Base-by-base conservation (phyloP, 2,888 invertebrate species). In the Asteroscopus sphinx region DNA sequence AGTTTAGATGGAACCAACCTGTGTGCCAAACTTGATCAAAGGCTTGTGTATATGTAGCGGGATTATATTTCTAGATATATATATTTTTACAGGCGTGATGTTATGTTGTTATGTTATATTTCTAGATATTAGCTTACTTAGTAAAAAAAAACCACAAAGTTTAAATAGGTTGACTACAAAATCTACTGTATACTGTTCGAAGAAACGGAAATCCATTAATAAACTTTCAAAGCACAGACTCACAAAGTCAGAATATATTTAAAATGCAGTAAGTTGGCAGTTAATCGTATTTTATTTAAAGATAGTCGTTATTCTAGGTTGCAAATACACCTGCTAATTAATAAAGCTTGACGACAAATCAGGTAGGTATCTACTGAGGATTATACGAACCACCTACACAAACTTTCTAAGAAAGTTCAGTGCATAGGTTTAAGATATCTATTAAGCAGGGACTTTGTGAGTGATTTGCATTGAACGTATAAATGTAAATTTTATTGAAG, bases 371-470 rank as follows among this genome's bases (percentile, higher is more conserved):
- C 26, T 48, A 47, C 36, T 36, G 45, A 58, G 39, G 55, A 49
- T 59, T 67, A 65, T 66, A 60, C 42, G 53, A 36, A 44, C 61
- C 64, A 68, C 65, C 75, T 46, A 68, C 75, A 68, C 53, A 60
- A 74, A 77, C 84, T 82, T 83, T 85, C 83, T 80, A 80, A 77
- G 76, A 76, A 78, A 80, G 72, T 70, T 73, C 68, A 61, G 61
- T 68, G 53, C 48, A 40, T 49, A 48, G 32, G 53, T 51, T 39
- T 46, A 56, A 53, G 47, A 53, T 42, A 56, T 36, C 64, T 63
- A 44, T 51, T 40, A 55, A 40, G 28, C 51, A 45, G 26, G 28
- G 47, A 66, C 55, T 55, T 55, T 51, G 69, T 33, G 40, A 21
- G 44, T 36, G 6, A 53, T 56, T 48, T 65, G 32, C 51, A 59